Evolutionary conservation across 1,140 invertebrate genomes (phyloP).

Genomic region (Xylocopa sonorina): DNA sequence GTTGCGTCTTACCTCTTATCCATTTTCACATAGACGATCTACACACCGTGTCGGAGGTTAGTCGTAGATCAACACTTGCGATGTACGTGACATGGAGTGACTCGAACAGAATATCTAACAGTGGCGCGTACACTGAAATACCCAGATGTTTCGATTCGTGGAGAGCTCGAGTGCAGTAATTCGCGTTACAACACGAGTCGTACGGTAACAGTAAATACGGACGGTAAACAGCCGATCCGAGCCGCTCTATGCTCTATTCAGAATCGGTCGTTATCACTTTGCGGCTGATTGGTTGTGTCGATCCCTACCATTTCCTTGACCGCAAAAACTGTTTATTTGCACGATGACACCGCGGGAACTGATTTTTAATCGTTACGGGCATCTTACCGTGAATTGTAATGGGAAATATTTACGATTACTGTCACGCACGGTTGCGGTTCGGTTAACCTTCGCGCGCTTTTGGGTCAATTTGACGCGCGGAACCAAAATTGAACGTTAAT

Average conservation of each 20-base stretch:
- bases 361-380: background rate
- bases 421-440: background rate
- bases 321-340: constrained; percentile 5
- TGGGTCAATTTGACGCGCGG: too few relatives aligned
- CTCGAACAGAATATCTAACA: background rate
- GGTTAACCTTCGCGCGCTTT: background rate
- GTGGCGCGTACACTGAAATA: background rate
- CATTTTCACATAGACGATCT: constrained; percentile 26
- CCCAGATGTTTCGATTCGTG: background rate
- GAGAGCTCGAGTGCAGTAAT: background rate
- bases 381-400: background rate
- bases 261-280: constrained; percentile 35
- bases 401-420: background rate
- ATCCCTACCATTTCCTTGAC: constrained; percentile 24
- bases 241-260: constrained; percentile 14
- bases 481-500: too few relatives aligned
- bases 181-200: background rate
- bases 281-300: constrained; percentile 35
- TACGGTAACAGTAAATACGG: constrained; percentile 28
- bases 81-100: constrained; percentile 29
- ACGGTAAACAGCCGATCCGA: constrained; percentile 25
- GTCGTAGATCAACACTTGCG: background rate
- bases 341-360: background rate
- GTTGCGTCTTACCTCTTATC: constrained; percentile 49
- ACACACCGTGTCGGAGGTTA: constrained; percentile 36